Conservation (phyloP, 2,797 vertebrate species). For the Periophthalmus magnuspinnatus region DNA sequence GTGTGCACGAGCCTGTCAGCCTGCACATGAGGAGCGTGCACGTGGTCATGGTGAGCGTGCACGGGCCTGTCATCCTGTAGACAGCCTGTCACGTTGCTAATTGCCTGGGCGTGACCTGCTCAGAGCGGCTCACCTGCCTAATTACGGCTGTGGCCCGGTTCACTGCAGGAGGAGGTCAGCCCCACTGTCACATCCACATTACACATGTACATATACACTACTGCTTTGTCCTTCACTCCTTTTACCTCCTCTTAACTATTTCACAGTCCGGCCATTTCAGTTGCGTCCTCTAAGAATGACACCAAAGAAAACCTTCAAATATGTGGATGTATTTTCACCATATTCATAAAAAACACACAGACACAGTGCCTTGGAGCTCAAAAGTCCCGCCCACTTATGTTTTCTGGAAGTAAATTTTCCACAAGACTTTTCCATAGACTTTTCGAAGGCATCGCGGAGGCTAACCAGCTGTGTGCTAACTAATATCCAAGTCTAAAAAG, state of each 20-base stretch:
- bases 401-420: too few relatives aligned
- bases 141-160: constrained; percentile 70
- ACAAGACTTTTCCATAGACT: too few relatives aligned
- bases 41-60: neutral
- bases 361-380: too few relatives aligned
- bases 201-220: constrained; percentile 5
- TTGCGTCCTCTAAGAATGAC: constrained; percentile 13
- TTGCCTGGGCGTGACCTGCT: constrained; percentile 75
- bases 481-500: too few relatives aligned
- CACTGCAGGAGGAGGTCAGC: constrained; percentile 55
- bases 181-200: constrained; percentile 52
- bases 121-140: constrained; percentile 74
- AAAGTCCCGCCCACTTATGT: too few relatives aligned
- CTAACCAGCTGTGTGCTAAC: too few relatives aligned
- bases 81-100: constrained; percentile 81
- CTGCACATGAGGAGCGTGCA: too few relatives aligned
- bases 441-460: too few relatives aligned
- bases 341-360: too few relatives aligned
- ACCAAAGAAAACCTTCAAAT: constrained; percentile 1
- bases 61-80: constrained; percentile 60
- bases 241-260: constrained; percentile 35
- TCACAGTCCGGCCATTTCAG: constrained; percentile 21
- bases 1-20: too few relatives aligned
- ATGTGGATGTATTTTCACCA: neutral
- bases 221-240: constrained; percentile 60